phyloP scores from a whole-genome alignment of 2,113 vertebrate genomes.

The Mola mola region DNA sequence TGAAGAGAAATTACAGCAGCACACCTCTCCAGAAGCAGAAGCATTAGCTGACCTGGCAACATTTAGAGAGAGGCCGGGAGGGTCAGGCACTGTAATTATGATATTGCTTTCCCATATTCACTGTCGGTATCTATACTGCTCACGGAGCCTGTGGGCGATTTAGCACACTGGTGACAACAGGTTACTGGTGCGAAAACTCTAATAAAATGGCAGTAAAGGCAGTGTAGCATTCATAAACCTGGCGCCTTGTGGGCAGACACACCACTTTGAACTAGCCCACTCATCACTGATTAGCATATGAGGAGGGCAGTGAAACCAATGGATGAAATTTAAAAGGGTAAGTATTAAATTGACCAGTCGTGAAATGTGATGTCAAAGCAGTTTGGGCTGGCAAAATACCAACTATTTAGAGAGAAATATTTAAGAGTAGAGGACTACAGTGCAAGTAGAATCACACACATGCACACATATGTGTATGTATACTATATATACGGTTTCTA shows the following conservation, averaged over 20 bases:
- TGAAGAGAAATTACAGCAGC: slow-evolving; percentile 68
- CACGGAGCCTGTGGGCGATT: slow-evolving; percentile 59
- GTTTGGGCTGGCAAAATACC: slow-evolving; percentile 26
- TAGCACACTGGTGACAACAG: slow-evolving; percentile 68
- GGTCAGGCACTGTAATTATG: slow-evolving; percentile 77
- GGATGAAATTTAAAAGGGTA: slow-evolving; percentile 49
- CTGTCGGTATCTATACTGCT: slow-evolving; percentile 74
- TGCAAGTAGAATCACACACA: too few species aligned
- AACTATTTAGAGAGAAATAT: too few species aligned
- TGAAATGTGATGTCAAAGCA: slow-evolving; percentile 50
- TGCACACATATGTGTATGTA: too few species aligned
- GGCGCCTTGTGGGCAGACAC: slow-evolving; percentile 17
- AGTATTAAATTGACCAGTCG: slow-evolving; percentile 32
- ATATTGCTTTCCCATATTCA: slow-evolving; percentile 74
- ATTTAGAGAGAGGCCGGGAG: slow-evolving; percentile 63
- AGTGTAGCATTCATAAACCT: slow-evolving; percentile 45
- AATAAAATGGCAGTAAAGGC: slow-evolving; percentile 59
- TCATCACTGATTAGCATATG: slow-evolving; percentile 29
- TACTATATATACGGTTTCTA: too few species aligned
- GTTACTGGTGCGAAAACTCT: slow-evolving; percentile 63
- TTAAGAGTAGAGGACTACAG: too few species aligned
- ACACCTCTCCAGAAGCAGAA: slow-evolving; percentile 59
- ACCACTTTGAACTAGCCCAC: slow-evolving; percentile 29
- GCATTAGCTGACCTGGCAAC: slow-evolving; percentile 78
- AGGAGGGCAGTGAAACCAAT: slow-evolving; percentile 41